Evolutionary conservation across 2,113 vertebrate species (phyloP).

Genomic region (Sturnus vulgaris): DNA sequence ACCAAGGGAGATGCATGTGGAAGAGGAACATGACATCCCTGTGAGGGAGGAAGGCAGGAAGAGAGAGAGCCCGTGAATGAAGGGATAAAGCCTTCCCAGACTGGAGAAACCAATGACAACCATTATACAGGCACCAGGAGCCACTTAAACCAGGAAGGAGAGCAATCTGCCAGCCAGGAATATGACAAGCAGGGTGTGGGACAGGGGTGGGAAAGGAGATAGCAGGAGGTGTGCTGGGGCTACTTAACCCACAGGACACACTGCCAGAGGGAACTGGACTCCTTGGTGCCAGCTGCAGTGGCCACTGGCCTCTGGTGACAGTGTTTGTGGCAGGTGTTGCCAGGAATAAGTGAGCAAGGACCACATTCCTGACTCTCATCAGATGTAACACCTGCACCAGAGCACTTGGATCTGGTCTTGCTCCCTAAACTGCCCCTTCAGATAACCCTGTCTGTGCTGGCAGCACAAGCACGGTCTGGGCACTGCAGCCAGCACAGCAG

Average conservation of each 20-base stretch:
- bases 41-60: neutral
- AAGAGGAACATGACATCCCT: neutral
- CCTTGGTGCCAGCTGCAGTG: neutral
- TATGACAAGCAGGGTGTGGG: neutral
- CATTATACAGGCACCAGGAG: neutral
- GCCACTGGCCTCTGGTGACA: neutral
- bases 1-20: neutral
- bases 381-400: neutral
- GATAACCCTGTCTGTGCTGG: accelerated
- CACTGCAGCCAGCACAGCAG: neutral
- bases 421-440: neutral
- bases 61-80: neutral
- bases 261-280: neutral
- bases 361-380: neutral
- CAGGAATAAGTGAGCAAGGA: too few relatives aligned
- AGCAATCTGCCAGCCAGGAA: neutral
- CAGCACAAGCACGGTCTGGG: accelerated
- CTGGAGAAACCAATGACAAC: neutral
- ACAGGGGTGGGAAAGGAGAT: neutral
- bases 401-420: neutral
- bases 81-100: neutral
- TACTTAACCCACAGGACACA: neutral
- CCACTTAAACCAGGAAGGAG: neutral
- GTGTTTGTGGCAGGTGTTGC: neutral
- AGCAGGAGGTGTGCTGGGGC: neutral